Base-by-base conservation (phyloP, 2,113 vertebrate species). In the Noturus placidus region DNA sequence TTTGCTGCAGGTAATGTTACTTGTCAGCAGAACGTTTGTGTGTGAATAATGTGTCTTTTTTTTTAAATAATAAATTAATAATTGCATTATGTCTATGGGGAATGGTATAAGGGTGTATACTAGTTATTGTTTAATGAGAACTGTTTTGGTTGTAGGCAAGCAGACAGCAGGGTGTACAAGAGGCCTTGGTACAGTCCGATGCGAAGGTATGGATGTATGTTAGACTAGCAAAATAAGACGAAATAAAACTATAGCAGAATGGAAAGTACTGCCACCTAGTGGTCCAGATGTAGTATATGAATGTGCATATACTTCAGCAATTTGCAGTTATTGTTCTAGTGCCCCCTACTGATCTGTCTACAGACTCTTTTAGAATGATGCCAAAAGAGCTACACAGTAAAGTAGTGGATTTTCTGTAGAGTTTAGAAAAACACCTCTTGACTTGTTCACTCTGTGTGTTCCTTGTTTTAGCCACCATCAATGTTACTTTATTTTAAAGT, bases 1-100 rank as follows among this genome's bases (percentile, higher is more conserved):
- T 89, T 95, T 99, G 81, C 94, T 99, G 67, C 98, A 99, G 97
- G 98, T 99, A 92, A 46, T 9, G 27, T 42, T 27, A 56, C 5
- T 5, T 46, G 35, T 42, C 72, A 76, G 19, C 25, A 25, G 13
- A 30, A n/a, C 5, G 8, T n/a, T n/a, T 52, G 27, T 1, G 6
- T 56, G 3, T 56, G 5, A 3, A 19, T 56, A 78, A 42, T 1
- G 35, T 50, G 1, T 52, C 20, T 46, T 46, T 76, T 42, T 46
- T 46, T 46, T 46, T 46, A 7, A 77, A 27, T 1, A 3, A 27
- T 76, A 0, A 42, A 25, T 25, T 77, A n/a, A 52, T n/a, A 25
- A 52, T 27, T 77, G 74, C 25, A 77, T 33, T 17, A 54, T 35
- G 42, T 35, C 42, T 27, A 27, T 10, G 2, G 15, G n/a, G 10